Percentiles rank a stretch among this genome's conserved stretches.
Evolutionary conservation across 2,113 vertebrate genomes (phyloP).

Genomic region (Anolis carolinensis): DNA sequence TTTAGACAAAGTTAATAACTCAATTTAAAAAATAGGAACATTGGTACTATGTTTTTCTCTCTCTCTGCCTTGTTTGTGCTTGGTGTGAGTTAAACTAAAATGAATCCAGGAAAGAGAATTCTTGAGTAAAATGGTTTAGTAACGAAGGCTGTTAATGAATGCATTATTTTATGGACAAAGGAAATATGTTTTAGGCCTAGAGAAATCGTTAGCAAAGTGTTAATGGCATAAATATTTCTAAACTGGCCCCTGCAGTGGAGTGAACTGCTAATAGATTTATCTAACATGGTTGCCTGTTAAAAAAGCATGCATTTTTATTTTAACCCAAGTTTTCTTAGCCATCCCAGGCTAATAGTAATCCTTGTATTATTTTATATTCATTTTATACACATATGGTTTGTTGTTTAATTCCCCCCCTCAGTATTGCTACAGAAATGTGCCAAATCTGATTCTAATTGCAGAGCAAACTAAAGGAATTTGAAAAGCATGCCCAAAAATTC

Average conservation of each 20-base stretch:
- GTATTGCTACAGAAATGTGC: constrained; percentile 69
- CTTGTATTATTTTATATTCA: constrained; percentile 63
- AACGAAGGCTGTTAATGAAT: background rate
- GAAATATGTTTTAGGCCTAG: background rate
- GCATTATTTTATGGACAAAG: background rate
- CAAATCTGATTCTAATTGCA: constrained; percentile 74
- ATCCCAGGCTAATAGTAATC: constrained; percentile 43
- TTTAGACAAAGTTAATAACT: background rate
- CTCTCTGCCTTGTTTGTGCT: background rate
- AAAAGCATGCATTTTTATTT: background rate
- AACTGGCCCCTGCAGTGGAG: background rate
- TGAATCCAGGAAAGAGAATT: background rate
- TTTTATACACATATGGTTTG: constrained; percentile 69
- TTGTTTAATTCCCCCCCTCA: constrained; percentile 62
- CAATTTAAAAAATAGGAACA: background rate
- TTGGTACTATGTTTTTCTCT: background rate
- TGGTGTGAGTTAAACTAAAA: background rate
- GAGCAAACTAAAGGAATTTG: constrained; percentile 72
- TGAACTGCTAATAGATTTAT: background rate
- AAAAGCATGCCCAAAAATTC: constrained; percentile 72
- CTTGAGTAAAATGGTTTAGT: background rate
- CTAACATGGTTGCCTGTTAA: background rate
- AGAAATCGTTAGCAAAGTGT: constrained; percentile 4
- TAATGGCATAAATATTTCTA: constrained; percentile 1
- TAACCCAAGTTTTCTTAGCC: constrained; percentile 29